These are phyloP conservation scores for Phyllotreta cruciferae DNA, from an alignment of 2,888 invertebrate genomes.

Conservation along the genomic window DNA sequence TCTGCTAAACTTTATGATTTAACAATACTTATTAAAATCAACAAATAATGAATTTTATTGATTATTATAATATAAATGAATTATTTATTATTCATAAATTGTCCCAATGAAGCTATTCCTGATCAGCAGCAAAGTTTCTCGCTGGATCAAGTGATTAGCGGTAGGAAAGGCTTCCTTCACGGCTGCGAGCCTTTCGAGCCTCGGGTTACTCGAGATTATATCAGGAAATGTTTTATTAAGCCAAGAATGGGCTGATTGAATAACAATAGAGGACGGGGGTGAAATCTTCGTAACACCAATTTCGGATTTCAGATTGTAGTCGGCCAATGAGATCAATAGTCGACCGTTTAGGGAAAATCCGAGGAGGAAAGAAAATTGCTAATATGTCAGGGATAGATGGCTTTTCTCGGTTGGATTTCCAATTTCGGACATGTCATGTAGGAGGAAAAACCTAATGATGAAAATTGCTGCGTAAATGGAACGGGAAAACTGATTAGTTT, in stretches of 20 bases:
- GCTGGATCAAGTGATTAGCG: slow-evolving; percentile 2
- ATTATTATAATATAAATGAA: no score
- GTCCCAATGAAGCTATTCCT: no score
- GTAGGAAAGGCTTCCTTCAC: slow-evolving; percentile 15
- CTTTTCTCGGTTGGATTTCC: slow-evolving; percentile 17
- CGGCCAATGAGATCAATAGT: slow-evolving; percentile 19
- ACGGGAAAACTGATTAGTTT: no score
- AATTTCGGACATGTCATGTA: slow-evolving; percentile 20
- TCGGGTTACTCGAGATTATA: slow-evolving; percentile 28
- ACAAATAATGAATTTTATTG: no score
- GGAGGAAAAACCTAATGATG: no score
- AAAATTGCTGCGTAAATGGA: no score
- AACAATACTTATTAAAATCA: no score
- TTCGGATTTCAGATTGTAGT: slow-evolving; percentile 18
- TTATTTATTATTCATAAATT: no score
- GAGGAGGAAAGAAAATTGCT: slow-evolving; percentile 14
- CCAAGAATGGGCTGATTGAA: slow-evolving; percentile 29
- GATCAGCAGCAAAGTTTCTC: not conserved
- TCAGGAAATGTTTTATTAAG: slow-evolving; percentile 33
- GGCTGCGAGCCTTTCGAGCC: slow-evolving; percentile 1
- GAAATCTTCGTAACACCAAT: slow-evolving; percentile 22
- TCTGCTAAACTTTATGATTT: no score
- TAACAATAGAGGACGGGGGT: slow-evolving; percentile 26
- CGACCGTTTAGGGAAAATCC: slow-evolving; percentile 14
- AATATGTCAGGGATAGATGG: slow-evolving; percentile 15